Base-by-base conservation (phyloP, 1,140 invertebrate genomes). In the Rhagoletis zephyria region DNA sequence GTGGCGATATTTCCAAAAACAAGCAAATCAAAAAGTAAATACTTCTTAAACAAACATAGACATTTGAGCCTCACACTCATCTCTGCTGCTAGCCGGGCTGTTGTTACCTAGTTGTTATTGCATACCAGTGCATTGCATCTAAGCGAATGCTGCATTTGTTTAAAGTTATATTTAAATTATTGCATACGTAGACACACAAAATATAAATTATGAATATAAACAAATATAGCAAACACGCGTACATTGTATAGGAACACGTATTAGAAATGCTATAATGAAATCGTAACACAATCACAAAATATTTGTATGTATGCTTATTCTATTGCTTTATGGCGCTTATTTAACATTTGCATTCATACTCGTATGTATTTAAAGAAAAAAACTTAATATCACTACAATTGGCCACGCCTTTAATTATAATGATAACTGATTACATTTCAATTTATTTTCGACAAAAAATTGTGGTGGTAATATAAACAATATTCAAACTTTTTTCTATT, bases 241-340 rank as follows among this genome's bases (percentile, higher is more conserved):
- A 81, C 45, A 81, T 56, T 56, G 51, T 81, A 81, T 81, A 81
- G 74, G 48, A 81, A 81, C 74, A 81, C 74, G 74, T 56, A 81
- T 56, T 81, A 42, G 16, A 48, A 81, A 51, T 9, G 7, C 45
- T 81, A 56, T 81, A 56, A 19, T 51, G 48, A 81, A 81, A 56
- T 30, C 74, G 74, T 81, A 81, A 81, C 74, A 81, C 74, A 56
- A 81, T 81, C 74, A 81, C 74, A 81, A 81, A 81, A 19, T 67
- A 67, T 67, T 42, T 40, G 45, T 45, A 70, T 56, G 56, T 81
- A 81, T 81, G 45, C 74, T 81, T 81, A 81, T 81, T 81, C 48
- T 81, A 70, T 81, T 56, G 48, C 45, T 42, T 81, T 81, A 81
- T 19, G 74, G 74, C 74, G 74, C 74, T 81, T 81, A 56, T 81